Percentiles rank a stretch among this genome's conserved stretches.
phyloP scores from a whole-genome alignment of 2,888 invertebrate genomes.

The Thera britannica region DNA sequence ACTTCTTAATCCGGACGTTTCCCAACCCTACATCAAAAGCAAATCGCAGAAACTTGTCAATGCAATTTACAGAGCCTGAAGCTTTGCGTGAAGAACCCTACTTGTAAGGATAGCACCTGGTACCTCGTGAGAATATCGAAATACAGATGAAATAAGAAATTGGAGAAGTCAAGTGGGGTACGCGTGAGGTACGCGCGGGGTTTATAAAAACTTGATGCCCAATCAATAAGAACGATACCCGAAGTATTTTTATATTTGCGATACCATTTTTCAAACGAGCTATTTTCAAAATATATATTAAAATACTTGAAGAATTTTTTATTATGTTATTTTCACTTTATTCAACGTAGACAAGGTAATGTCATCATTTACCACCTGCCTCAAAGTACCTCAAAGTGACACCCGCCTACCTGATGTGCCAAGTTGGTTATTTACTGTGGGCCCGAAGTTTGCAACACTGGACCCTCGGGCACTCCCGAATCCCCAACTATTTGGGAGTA shows the following conservation, averaged over 20 bases:
- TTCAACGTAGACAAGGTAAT: neutral
- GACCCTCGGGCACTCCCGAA: conserved; percentile 20
- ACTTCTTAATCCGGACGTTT: neutral
- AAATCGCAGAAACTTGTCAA: conserved; percentile 29
- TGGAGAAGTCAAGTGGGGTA: conserved; percentile 15
- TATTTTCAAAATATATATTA: too few relatives aligned
- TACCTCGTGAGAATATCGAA: conserved; percentile 25
- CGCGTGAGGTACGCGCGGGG: conserved; percentile 9
- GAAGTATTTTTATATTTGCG: neutral
- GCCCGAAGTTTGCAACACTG: conserved; percentile 17
- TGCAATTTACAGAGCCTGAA: conserved; percentile 31
- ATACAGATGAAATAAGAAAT: conserved; percentile 9
- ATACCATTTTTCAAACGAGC: too few relatives aligned
- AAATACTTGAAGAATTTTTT: too few relatives aligned
- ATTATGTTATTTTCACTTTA: neutral
- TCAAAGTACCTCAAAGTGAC: conserved; percentile 8
- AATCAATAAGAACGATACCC: neutral
- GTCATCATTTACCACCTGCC: neutral
- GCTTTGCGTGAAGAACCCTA: too few relatives aligned
- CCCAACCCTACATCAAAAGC: conserved; percentile 17
- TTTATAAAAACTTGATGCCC: neutral
- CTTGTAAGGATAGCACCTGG: conserved; percentile 24
- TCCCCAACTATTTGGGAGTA: conserved; percentile 24
- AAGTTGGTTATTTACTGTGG: conserved; percentile 36
- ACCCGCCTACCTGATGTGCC: conserved; percentile 17